phyloP scores from a whole-genome alignment of 1,140 invertebrate species.

The Pseudomyrmex gracilis region DNA sequence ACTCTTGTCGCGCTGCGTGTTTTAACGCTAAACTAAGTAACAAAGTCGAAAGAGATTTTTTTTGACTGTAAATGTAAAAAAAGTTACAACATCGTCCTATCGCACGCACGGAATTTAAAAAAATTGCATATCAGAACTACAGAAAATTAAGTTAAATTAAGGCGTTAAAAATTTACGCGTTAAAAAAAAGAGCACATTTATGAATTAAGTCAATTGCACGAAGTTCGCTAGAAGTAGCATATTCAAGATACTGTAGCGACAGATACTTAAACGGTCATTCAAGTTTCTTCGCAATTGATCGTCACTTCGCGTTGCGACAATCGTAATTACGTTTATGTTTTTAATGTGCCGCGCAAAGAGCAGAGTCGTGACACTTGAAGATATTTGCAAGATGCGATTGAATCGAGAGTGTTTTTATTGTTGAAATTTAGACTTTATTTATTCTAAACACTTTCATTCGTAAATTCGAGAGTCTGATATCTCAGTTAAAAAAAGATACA shows the following conservation, averaged over 20 bases:
- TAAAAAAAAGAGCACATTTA: neutral
- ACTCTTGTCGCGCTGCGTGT: constrained; percentile 9
- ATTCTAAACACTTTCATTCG: neutral
- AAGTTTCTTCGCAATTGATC: constrained; percentile 28
- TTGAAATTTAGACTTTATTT: neutral
- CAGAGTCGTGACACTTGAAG: neutral
- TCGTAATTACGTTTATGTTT: neutral
- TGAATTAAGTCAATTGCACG: constrained; percentile 16
- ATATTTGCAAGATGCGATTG: neutral
- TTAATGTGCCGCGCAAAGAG: neutral
- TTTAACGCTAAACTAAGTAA: constrained; percentile 14
- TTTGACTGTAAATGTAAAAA: neutral
- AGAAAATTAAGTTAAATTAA: constrained; percentile 3
- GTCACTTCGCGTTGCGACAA: constrained; percentile 14
- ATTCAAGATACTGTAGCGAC: neutral
- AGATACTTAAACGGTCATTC: constrained; percentile 26
- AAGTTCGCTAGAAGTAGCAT: neutral
- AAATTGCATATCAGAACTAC: constrained; percentile 10
- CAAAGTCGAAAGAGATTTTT: neutral
- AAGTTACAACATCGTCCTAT: neutral
- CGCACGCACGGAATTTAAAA: neutral
- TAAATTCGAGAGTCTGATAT: neutral
- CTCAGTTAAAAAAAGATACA: neutral
- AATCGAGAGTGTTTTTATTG: neutral
- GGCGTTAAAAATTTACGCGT: constrained; percentile 26